phyloP scores from a whole-genome alignment of 2,888 invertebrate species.

The Sesia bembeciformis region DNA sequence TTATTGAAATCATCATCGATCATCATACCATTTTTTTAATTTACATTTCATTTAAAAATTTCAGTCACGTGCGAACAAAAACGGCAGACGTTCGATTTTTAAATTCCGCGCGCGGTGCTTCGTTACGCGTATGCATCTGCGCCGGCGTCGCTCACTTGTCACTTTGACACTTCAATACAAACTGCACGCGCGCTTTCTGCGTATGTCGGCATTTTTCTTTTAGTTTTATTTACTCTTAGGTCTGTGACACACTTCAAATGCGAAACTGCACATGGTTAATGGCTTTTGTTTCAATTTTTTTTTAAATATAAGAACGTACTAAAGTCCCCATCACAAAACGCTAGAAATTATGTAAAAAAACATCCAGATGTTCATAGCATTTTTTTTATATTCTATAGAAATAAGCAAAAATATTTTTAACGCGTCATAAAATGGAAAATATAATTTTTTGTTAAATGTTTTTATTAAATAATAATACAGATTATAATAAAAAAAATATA shows the following conservation, averaged over 20 bases:
- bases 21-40: conserved; percentile 9
- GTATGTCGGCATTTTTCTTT: conserved; percentile 10
- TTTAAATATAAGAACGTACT: no score
- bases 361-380: no score
- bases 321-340: no score
- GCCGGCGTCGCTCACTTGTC: conserved; percentile 41
- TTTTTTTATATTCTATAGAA: no score
- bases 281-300: no score
- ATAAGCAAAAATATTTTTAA: no score
- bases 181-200: conserved; percentile 30
- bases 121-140: conserved; percentile 40
- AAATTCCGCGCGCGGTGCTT: conserved; percentile 29
- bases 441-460: no score
- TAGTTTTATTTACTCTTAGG: not conserved
- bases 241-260: conserved; percentile 1
- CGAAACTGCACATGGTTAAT: not conserved
- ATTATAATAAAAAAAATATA: no score
- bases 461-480: no score
- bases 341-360: no score
- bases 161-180: conserved; percentile 61
- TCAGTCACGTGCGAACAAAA: conserved; percentile 6
- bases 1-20: not conserved
- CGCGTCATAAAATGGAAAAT: no score
- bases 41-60: not conserved
- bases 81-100: conserved; percentile 18